Percentiles rank a stretch among this genome's conserved stretches.
Conservation (phyloP, 2,113 vertebrate species). For the Albula glossodonta region DNA sequence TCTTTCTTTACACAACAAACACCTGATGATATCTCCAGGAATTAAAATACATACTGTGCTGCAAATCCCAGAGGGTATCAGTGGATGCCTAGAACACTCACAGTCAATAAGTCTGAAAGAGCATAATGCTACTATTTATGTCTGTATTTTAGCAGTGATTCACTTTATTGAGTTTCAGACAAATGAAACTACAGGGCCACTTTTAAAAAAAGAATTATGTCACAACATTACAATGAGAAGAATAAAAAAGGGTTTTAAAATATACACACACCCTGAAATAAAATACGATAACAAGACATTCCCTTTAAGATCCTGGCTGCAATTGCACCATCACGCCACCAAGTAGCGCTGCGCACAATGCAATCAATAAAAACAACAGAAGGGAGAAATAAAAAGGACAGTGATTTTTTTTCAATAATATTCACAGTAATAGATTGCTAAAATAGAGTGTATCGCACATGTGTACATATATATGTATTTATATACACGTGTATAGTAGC, state of each 20-base stretch:
- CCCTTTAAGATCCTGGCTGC: constrained; percentile 56
- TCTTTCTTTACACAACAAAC: too few relatives aligned
- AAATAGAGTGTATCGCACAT: constrained; percentile 74
- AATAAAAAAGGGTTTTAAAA: constrained; percentile 54
- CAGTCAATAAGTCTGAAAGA: background rate
- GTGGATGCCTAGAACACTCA: background rate
- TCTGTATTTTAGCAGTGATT: constrained; percentile 51
- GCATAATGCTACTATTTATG: background rate
- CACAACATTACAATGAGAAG: constrained; percentile 25
- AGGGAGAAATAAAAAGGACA: constrained; percentile 44
- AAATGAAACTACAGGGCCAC: constrained; percentile 67
- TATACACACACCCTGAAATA: constrained; percentile 47
- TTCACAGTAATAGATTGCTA: constrained; percentile 77
- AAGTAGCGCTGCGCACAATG: constrained; percentile 20
- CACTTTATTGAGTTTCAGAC: constrained; percentile 71
- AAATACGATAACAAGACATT: constrained; percentile 46
- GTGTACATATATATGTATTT: constrained; percentile 72
- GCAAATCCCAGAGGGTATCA: background rate
- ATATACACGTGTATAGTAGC: constrained; percentile 71
- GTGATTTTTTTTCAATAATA: constrained; percentile 61
- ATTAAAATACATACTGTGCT: too few relatives aligned
- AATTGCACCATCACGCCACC: background rate
- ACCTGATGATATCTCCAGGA: too few relatives aligned
- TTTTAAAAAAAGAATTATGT: constrained; percentile 33
- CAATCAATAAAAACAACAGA: constrained; percentile 22